Evolutionary conservation across 2,797 vertebrate species (phyloP).

Genomic region (Gobionotothen gibberifrons): DNA sequence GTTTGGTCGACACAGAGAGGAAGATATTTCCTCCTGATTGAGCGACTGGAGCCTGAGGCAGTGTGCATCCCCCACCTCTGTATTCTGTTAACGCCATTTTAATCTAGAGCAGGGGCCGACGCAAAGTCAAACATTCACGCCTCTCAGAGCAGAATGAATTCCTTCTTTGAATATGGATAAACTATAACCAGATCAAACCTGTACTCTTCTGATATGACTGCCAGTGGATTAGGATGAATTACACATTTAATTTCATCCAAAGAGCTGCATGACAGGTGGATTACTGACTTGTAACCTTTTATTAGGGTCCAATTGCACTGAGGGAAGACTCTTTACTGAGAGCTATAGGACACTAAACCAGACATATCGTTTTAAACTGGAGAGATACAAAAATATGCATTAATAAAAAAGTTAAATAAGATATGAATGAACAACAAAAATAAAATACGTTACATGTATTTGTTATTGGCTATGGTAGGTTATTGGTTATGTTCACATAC

Average conservation of each 20-base stretch:
- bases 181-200: slow-evolving; percentile 61
- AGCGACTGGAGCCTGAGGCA: slow-evolving; percentile 63
- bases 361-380: too few relatives aligned
- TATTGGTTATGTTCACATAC: too few relatives aligned
- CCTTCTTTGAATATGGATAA: slow-evolving; percentile 61
- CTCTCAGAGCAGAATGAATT: slow-evolving; percentile 55
- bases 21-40: slow-evolving; percentile 53
- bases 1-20: slow-evolving; percentile 46
- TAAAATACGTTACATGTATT: too few relatives aligned
- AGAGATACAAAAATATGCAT: too few relatives aligned
- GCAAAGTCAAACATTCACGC: slow-evolving; percentile 67
- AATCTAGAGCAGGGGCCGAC: slow-evolving; percentile 68
- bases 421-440: too few relatives aligned
- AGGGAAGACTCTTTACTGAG: slow-evolving; percentile 25
- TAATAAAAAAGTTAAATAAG: too few relatives aligned
- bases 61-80: slow-evolving; percentile 64
- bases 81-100: slow-evolving; percentile 70
- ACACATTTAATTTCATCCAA: slow-evolving; percentile 35
- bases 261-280: slow-evolving; percentile 54
- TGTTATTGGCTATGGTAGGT: too few relatives aligned
- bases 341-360: too few relatives aligned
- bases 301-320: slow-evolving; percentile 35
- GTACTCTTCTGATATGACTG: slow-evolving; percentile 57
- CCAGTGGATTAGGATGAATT: slow-evolving; percentile 64
- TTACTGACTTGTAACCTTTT: slow-evolving; percentile 57